These are phyloP conservation scores for Phymatocera aterrima DNA, from an alignment of 2,888 invertebrate species.

Conservation along the genomic window DNA sequence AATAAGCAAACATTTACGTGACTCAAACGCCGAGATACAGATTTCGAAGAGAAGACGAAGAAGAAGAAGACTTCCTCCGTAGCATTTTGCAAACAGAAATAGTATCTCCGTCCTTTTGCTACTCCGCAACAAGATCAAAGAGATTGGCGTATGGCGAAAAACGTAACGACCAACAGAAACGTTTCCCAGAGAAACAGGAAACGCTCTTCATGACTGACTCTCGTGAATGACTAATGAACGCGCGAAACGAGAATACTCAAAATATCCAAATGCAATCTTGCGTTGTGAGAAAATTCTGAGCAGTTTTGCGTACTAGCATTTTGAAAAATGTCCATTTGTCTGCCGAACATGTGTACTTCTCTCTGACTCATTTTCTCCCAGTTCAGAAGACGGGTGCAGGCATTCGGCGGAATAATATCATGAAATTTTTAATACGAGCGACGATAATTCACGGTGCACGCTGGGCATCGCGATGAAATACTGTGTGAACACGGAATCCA, in stretches of 20 bases:
- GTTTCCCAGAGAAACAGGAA: not conserved
- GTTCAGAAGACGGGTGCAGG: not conserved
- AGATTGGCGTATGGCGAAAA: not conserved
- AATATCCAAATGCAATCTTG: not conserved
- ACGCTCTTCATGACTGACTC: not conserved
- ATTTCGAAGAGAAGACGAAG: not conserved
- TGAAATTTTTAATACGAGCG: constrained; percentile 35
- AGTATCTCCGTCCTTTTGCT: not conserved
- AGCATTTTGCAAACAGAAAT: not conserved
- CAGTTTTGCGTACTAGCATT: not conserved
- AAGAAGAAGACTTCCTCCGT: not conserved
- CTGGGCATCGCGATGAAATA: not conserved
- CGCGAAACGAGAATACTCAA: not conserved
- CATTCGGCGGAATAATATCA: not conserved
- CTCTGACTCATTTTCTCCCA: not conserved
- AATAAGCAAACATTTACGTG: constrained; percentile 10
- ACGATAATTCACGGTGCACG: constrained; percentile 4
- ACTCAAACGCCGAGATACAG: not conserved
- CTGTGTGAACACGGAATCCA: constrained; percentile 16
- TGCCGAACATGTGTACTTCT: too few species aligned
- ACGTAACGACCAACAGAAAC: constrained; percentile 4
- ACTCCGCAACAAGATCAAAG: not conserved
- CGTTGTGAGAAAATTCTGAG: not conserved
- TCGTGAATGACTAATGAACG: not conserved
- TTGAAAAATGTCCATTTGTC: too few species aligned